phyloP scores from a whole-genome alignment of 2,113 vertebrate genomes.

The Syrrhaptes paradoxus region DNA sequence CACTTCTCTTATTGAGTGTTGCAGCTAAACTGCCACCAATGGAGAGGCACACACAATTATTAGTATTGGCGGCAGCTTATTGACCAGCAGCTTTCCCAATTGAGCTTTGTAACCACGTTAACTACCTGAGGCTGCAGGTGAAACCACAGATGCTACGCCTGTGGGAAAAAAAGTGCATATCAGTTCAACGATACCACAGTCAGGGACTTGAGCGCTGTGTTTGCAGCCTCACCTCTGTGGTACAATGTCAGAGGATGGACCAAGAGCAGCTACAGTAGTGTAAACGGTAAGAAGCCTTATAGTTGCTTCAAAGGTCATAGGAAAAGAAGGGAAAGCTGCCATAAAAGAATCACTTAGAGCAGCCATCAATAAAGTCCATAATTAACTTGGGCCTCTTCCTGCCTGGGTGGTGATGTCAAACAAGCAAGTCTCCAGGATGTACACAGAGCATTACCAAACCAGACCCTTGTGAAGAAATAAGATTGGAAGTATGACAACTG shows the following conservation, averaged over 20 bases:
- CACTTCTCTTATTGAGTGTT: background rate
- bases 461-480: background rate
- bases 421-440: background rate
- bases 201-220: background rate
- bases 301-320: background rate
- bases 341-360: background rate
- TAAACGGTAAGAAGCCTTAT: background rate
- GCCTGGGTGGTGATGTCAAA: background rate
- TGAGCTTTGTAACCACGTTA: background rate
- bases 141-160: background rate
- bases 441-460: background rate
- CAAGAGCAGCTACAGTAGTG: background rate
- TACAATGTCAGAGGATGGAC: background rate
- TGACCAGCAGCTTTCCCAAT: background rate
- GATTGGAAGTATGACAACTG: background rate
- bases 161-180: background rate
- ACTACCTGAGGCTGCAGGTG: background rate
- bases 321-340: background rate
- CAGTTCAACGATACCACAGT: background rate
- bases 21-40: background rate
- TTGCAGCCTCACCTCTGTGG: background rate
- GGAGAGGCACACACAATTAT: background rate
- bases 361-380: background rate
- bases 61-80: background rate
- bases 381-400: background rate